phyloP scores from a whole-genome alignment of 1,140 invertebrate species.

The Dryas iulia region DNA sequence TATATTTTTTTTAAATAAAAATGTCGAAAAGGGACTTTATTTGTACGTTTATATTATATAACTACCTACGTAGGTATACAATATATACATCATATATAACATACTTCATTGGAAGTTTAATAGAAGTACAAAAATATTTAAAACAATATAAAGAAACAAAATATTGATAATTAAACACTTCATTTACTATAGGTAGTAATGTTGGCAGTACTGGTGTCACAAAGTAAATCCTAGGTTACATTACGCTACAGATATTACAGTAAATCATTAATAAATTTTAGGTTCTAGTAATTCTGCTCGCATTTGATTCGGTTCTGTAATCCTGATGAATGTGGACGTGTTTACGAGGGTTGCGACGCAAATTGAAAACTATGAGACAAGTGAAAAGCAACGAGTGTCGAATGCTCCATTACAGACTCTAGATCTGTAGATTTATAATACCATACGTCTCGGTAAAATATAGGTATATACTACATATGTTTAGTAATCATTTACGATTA shows the following conservation, averaged over 20 bases:
- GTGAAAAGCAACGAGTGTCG: slow-evolving; percentile 17
- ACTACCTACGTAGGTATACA: too few relatives aligned
- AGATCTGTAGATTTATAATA: slow-evolving; percentile 23
- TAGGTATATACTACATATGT: not conserved
- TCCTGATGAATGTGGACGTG: slow-evolving; percentile 52
- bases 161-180: not conserved
- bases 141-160: not conserved
- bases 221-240: slow-evolving; percentile 35
- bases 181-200: not conserved
- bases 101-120: too few relatives aligned
- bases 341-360: slow-evolving; percentile 61
- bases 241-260: slow-evolving; percentile 12
- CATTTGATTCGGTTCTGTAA: slow-evolving; percentile 41
- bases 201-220: not conserved
- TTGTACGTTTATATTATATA: too few relatives aligned
- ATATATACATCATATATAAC: too few relatives aligned
- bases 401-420: slow-evolving; percentile 20
- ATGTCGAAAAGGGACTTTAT: too few relatives aligned
- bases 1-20: too few relatives aligned
- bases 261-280: slow-evolving; percentile 28
- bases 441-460: not conserved
- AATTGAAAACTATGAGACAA: slow-evolving; percentile 70
- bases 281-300: slow-evolving; percentile 32
- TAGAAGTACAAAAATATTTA: too few relatives aligned
- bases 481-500: not conserved